Percentiles rank a stretch among this genome's conserved stretches.
Evolutionary conservation across 2,113 vertebrate species (phyloP).

Genomic region (Rhinoderma darwinii): DNA sequence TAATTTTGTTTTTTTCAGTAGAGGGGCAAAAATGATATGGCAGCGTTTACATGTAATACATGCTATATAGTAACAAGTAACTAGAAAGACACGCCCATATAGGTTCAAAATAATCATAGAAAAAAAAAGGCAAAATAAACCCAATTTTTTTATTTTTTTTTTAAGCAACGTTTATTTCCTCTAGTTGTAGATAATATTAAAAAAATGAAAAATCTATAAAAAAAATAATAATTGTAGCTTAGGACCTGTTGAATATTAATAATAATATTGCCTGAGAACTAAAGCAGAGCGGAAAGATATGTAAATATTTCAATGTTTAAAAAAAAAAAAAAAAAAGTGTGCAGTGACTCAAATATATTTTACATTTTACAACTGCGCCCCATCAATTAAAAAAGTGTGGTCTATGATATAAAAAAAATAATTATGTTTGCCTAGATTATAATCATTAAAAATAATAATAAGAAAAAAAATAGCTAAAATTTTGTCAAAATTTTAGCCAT

Average conservation of each 20-base stretch:
- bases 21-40: background rate
- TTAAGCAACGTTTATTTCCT: background rate
- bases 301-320: background rate
- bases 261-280: background rate
- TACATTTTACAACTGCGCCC: background rate
- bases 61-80: background rate
- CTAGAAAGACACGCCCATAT: background rate
- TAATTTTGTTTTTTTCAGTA: background rate
- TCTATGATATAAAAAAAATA: too few relatives aligned
- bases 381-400: background rate
- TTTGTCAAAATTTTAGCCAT: too few relatives aligned
- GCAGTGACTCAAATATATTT: background rate
- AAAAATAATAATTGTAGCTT: background rate
- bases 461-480: background rate
- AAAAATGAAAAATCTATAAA: background rate
- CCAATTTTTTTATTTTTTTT: too few relatives aligned
- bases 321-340: background rate
- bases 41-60: background rate
- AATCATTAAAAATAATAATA: background rate
- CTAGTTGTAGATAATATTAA: background rate
- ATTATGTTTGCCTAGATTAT: background rate
- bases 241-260: background rate
- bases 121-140: background rate
- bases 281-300: background rate
- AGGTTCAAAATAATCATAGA: background rate